phyloP scores from a whole-genome alignment of 1,140 invertebrate species.

The Atopsyche davidsoni region DNA sequence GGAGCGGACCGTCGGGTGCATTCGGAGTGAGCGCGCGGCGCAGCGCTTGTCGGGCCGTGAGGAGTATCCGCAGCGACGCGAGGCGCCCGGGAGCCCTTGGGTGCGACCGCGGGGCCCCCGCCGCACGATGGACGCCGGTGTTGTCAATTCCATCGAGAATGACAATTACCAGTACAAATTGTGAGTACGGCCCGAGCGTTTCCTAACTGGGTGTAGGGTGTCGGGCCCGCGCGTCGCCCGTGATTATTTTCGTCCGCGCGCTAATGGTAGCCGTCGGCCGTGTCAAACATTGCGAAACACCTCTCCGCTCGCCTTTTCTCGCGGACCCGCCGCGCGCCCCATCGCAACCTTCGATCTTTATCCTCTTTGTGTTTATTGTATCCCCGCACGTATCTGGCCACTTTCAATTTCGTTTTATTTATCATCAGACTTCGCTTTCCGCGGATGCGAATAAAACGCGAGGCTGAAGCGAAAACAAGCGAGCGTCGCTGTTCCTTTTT shows the following conservation, averaged over 20 bases:
- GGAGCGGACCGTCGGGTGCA: slow-evolving; percentile 42
- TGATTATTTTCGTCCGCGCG: slow-evolving; percentile 23
- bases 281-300: slow-evolving; percentile 25
- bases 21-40: slow-evolving; percentile 45
- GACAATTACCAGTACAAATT: slow-evolving; percentile 25
- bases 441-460: too few relatives aligned
- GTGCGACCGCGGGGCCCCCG: slow-evolving; percentile 12
- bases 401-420: too few relatives aligned
- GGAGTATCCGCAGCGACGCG: slow-evolving; percentile 11
- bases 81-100: slow-evolving; percentile 9
- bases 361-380: too few relatives aligned
- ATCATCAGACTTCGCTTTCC: too few relatives aligned
- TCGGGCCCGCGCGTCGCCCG: slow-evolving; percentile 14
- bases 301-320: slow-evolving; percentile 36
- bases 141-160: slow-evolving; percentile 26
- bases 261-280: slow-evolving; percentile 21
- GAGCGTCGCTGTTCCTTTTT: too few relatives aligned
- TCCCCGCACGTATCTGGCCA: too few relatives aligned
- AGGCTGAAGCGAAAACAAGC: too few relatives aligned
- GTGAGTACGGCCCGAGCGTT: slow-evolving; percentile 20
- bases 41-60: slow-evolving; percentile 39
- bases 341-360: not conserved
- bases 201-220: slow-evolving; percentile 11
- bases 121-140: slow-evolving; percentile 20
- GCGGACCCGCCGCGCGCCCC: slow-evolving; percentile 25